Percentiles rank a stretch among this genome's conserved stretches.
These are phyloP conservation scores for Aleiodes leptofemur DNA, from an alignment of 2,888 invertebrate genomes.

Conservation along the genomic window DNA sequence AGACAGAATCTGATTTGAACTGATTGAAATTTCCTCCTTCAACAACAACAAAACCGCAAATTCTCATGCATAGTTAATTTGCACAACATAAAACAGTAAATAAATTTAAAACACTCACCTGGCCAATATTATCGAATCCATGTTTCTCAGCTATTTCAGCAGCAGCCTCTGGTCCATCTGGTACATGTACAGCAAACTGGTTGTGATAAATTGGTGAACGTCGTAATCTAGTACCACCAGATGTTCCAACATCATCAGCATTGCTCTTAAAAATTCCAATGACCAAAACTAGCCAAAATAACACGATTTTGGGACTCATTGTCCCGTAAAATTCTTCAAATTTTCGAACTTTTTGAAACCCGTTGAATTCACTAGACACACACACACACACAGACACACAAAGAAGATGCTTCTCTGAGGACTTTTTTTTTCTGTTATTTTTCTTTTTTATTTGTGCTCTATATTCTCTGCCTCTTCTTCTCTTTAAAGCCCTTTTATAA, in stretches of 20 bases:
- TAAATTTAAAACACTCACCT: slow-evolving; percentile 80
- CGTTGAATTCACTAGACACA: neutral
- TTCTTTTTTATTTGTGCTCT: neutral
- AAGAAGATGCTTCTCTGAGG: neutral
- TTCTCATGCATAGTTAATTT: slow-evolving; percentile 16
- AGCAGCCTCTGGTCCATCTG: slow-evolving; percentile 83
- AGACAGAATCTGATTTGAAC: neutral
- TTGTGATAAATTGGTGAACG: slow-evolving; percentile 81
- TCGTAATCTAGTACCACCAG: slow-evolving; percentile 49
- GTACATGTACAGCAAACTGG: slow-evolving; percentile 91
- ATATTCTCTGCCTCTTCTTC: neutral
- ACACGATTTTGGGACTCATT: slow-evolving; percentile 64
- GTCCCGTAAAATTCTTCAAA: slow-evolving; percentile 44
- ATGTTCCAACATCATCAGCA: slow-evolving; percentile 30
- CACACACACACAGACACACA: neutral
- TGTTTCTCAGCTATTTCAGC: slow-evolving; percentile 87
- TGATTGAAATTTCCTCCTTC: neutral
- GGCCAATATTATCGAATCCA: slow-evolving; percentile 91
- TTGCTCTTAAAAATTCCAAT: slow-evolving; percentile 51
- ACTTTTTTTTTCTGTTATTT: neutral
- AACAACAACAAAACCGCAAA: neutral
- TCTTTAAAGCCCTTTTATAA: slow-evolving; percentile 16
- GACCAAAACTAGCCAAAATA: slow-evolving; percentile 62
- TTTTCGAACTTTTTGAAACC: neutral
- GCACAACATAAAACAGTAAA: slow-evolving; percentile 13